Conservation (phyloP, 2,888 invertebrate genomes). For the Nomada ferruginata region DNA sequence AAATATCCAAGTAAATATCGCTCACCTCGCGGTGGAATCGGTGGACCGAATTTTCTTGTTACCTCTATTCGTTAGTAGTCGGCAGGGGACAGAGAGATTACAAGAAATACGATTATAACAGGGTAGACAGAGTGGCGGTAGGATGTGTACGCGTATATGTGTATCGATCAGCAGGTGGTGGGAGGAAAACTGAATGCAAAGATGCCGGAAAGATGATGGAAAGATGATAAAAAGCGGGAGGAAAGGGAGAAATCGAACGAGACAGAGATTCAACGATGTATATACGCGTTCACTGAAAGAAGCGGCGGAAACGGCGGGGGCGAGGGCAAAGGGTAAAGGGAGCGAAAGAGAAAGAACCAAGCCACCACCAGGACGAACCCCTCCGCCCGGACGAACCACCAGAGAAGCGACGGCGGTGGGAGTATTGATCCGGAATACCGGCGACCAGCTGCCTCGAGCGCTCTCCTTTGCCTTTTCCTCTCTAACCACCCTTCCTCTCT, state of each 20-base stretch:
- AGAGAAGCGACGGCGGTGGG: conserved; percentile 76
- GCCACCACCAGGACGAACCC: conserved; percentile 59
- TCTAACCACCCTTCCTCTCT: conserved; percentile 16
- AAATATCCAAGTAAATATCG: background rate
- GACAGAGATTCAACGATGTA: conserved; percentile 15
- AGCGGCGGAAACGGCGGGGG: conserved; percentile 23
- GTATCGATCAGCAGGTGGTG: conserved; percentile 13
- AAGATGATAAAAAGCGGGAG: conserved; percentile 11
- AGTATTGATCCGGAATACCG: conserved; percentile 83
- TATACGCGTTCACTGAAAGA: conserved; percentile 10
- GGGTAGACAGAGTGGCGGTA: background rate
- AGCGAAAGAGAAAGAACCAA: conserved; percentile 44
- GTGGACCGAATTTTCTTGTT: background rate
- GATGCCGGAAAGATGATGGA: conserved; percentile 40
- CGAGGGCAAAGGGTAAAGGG: conserved; percentile 35
- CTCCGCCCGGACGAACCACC: conserved; percentile 59
- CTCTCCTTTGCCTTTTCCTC: conserved; percentile 71
- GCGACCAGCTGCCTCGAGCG: conserved; percentile 78
- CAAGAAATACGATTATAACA: too few species aligned
- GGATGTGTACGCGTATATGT: background rate
- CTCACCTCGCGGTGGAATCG: background rate
- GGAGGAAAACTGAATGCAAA: conserved; percentile 17
- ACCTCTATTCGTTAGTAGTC: too few species aligned
- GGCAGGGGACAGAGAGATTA: background rate
- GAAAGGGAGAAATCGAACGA: conserved; percentile 2